Percentiles rank a stretch among this genome's conserved stretches.
Conservation (phyloP, 2,888 invertebrate species). For the Yponomeuta evonymella region DNA sequence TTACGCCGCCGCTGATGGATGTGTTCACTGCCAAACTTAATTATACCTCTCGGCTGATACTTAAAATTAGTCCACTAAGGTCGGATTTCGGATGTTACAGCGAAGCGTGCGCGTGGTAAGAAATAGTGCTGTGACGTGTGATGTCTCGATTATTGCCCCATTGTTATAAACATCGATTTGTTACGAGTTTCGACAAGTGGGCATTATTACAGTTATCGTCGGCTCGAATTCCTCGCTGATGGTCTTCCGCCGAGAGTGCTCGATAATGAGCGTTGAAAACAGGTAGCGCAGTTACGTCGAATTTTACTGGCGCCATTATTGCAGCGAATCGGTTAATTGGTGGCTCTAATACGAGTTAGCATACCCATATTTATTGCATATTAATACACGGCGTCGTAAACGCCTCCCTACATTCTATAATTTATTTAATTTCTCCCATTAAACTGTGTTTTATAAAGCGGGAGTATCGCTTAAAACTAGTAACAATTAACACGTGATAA, state of each 20-base stretch:
- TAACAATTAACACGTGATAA: constrained; percentile 3
- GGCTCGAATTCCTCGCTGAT: constrained; percentile 8
- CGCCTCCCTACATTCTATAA: background rate
- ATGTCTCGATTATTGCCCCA: constrained; percentile 34
- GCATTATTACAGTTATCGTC: constrained; percentile 14
- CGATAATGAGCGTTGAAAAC: constrained; percentile 4
- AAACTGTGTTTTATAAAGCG: background rate
- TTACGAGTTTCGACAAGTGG: constrained; percentile 17
- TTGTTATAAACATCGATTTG: constrained; percentile 15
- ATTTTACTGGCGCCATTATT: constrained; percentile 1
- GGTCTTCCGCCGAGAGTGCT: constrained; percentile 14
- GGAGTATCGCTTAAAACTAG: background rate
- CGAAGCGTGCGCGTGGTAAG: background rate
- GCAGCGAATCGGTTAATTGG: constrained; percentile 12
- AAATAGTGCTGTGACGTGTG: constrained; percentile 23
- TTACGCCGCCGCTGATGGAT: constrained; percentile 30
- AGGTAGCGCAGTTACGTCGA: background rate
- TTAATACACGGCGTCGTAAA: constrained; percentile 5
- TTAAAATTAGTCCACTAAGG: background rate
- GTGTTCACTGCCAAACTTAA: constrained; percentile 3
- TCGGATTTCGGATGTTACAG: background rate
- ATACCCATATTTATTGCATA: constrained; percentile 15
- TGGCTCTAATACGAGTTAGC: constrained; percentile 8
- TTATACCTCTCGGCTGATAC: background rate
- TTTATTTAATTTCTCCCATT: constrained; percentile 11